Evolutionary conservation across 2,888 invertebrate species (phyloP).

Genomic region (Liodrosophila aerea): DNA sequence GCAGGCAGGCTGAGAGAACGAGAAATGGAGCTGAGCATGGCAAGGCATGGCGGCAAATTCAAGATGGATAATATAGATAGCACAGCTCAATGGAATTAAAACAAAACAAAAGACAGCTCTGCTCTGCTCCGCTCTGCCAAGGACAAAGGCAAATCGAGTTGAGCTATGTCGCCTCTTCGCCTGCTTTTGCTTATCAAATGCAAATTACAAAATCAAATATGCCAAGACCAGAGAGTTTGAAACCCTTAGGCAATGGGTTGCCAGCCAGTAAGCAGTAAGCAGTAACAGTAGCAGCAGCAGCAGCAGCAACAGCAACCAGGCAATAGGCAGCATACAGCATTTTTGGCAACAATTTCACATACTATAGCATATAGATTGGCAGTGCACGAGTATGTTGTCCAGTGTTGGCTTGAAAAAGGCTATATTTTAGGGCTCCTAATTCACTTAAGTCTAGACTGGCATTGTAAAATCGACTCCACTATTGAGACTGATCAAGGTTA

Average conservation of each 20-base stretch:
- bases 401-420: not conserved
- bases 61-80: slow-evolving; percentile 55
- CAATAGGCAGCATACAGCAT: slow-evolving; percentile 15
- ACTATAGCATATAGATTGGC: not conserved
- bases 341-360: slow-evolving; percentile 46
- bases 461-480: too few species aligned
- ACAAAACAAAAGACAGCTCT: slow-evolving; percentile 59
- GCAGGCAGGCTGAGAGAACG: too few species aligned
- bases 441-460: too few species aligned
- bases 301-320: slow-evolving; percentile 1
- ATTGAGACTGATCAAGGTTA: too few species aligned
- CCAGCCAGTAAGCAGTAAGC: slow-evolving; percentile 9
- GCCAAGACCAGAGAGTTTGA: slow-evolving; percentile 45
- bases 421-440: too few species aligned
- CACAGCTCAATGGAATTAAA: slow-evolving; percentile 70
- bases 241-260: slow-evolving; percentile 31
- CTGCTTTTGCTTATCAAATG: slow-evolving; percentile 63
- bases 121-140: slow-evolving; percentile 25
- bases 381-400: not conserved
- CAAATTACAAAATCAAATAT: slow-evolving; percentile 73
- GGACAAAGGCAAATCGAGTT: slow-evolving; percentile 45
- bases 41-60: slow-evolving; percentile 20
- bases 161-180: slow-evolving; percentile 31
- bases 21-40: slow-evolving; percentile 37
- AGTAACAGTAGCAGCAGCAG: too few species aligned